Evolutionary conservation across 1,140 invertebrate genomes (phyloP).

Genomic region (Lucilia cuprina): DNA sequence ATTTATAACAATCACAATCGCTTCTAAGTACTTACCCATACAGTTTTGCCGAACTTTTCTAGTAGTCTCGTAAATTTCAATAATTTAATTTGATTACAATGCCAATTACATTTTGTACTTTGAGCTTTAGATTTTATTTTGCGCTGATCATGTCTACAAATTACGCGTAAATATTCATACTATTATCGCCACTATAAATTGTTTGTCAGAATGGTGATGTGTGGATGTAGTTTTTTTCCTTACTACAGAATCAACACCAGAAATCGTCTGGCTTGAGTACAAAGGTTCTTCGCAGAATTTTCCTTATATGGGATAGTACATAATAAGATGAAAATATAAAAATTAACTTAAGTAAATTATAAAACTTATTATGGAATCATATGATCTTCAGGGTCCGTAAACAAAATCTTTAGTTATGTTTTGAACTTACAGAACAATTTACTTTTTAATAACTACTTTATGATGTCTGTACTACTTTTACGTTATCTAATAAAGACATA

Average conservation of each 20-base stretch:
- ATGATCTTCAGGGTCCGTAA: too few species aligned
- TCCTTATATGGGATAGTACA: background rate
- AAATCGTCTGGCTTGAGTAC: background rate
- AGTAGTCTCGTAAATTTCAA: background rate
- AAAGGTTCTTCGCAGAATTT: background rate
- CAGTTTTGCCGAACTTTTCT: too few species aligned
- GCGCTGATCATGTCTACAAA: background rate
- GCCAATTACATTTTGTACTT: constrained; percentile 29
- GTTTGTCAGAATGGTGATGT: background rate
- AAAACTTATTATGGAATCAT: too few species aligned
- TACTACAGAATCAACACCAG: background rate
- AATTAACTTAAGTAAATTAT: too few species aligned
- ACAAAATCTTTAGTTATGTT: too few species aligned
- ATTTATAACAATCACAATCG: background rate
- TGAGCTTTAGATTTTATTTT: background rate
- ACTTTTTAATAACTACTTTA: too few species aligned
- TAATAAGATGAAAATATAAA: too few species aligned
- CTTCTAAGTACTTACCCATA: too few species aligned
- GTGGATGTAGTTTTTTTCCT: background rate
- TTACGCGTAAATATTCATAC: background rate
- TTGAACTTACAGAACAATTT: too few species aligned
- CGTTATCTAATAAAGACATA: too few species aligned
- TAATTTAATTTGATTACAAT: constrained; percentile 30
- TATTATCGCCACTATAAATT: background rate
- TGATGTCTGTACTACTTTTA: too few species aligned